Conservation (phyloP, 1,140 invertebrate species). For the Papilio glaucus region DNA sequence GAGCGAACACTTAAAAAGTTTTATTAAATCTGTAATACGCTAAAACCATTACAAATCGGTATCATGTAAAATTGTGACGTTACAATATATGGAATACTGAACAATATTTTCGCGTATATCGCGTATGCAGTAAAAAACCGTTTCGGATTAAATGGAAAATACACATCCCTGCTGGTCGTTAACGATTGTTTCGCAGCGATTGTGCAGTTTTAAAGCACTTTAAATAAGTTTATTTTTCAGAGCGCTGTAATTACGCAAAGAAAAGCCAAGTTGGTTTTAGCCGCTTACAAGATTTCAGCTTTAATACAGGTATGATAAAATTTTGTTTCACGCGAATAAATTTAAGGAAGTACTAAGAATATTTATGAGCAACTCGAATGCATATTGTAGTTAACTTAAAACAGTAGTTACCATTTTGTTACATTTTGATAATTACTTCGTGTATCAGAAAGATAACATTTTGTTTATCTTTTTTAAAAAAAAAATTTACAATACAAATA, state of each 20-base stretch:
- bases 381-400: neutral
- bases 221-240: slow-evolving; percentile 38
- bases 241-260: slow-evolving; percentile 36
- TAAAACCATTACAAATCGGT: neutral
- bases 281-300: slow-evolving; percentile 22
- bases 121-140: slow-evolving; percentile 5
- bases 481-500: too few species aligned
- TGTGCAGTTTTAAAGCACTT: slow-evolving; percentile 38
- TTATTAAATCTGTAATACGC: neutral
- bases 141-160: slow-evolving; percentile 22
- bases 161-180: slow-evolving; percentile 28
- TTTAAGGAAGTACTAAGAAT: neutral
- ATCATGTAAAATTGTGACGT: neutral
- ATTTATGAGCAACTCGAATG: neutral
- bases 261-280: slow-evolving; percentile 33
- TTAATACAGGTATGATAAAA: slow-evolving; percentile 25
- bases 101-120: slow-evolving; percentile 13
- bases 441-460: too few species aligned
- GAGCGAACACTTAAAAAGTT: too few species aligned
- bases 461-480: too few species aligned
- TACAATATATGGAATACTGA: slow-evolving; percentile 4
- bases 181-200: slow-evolving; percentile 34
- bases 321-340: slow-evolving; percentile 1
- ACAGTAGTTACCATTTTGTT: neutral
- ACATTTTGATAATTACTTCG: too few species aligned